Base-by-base conservation (phyloP, 2,113 vertebrate genomes). In the Carlito syrichta region DNA sequence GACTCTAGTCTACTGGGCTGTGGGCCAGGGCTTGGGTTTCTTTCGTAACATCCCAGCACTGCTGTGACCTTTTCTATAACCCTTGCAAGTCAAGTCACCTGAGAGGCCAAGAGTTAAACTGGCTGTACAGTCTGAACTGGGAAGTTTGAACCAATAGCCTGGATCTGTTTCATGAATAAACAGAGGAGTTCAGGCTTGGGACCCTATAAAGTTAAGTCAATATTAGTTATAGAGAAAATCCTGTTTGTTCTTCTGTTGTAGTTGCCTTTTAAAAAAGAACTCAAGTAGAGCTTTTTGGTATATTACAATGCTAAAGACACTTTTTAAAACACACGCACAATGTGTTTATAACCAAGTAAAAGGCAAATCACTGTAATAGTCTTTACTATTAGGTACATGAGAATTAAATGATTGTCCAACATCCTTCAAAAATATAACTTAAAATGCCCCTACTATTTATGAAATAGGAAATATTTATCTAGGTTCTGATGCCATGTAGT, bases 121-220 rank as follows among this genome's bases (percentile, higher is more conserved):
- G 89, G 48, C 89, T 95, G 79, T 73, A 95, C 83, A 85, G 66
- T 93, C 71, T 96, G 95, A 96, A 96, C 89, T 87, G 69, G 77
- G 81, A 95, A 97, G 96, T 69, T 97, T 98, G 86, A 54, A 96
- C 94, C 87, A 97, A 97, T 91, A 95, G 78, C 30, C 94, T 96
- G 86, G 78, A 83, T 95, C 56, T 79, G 83, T 96, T 97, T 97
- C 95, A 96, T 96, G 73, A 97, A 94, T 97, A 97, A 98, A 97
- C 92, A 97, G 86, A 98, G 52, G 30, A 66, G 74, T 97, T 96
- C 91, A 95, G 84, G 91, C 77, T 63, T 90, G 84, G n/a, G 96
- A 98, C 83, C 89, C 96, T 96, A 95, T 96, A 96, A 97, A 97
- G 89, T 96, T 95, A 96, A 95, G 94, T 97, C 97, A 98, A 96